These are phyloP conservation scores for Anarsia innoxiella DNA, from an alignment of 2,888 invertebrate genomes.

Conservation along the genomic window DNA sequence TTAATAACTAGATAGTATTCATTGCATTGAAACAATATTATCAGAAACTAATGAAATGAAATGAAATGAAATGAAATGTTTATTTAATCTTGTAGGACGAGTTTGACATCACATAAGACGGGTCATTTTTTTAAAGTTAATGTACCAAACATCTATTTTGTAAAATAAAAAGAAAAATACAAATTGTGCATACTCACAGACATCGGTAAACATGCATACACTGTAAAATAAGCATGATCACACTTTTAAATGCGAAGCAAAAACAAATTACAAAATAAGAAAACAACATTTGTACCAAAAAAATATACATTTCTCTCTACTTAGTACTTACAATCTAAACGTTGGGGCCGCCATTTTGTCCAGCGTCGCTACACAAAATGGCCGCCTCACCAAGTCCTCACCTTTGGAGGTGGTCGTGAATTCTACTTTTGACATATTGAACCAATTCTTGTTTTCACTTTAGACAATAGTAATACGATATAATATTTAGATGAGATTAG, in stretches of 20 bases:
- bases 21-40: slow-evolving; percentile 30
- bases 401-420: slow-evolving; percentile 38
- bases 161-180: slow-evolving; percentile 44
- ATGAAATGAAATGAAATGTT: too few species aligned
- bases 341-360: slow-evolving; percentile 55
- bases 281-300: slow-evolving; percentile 64
- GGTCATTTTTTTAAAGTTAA: too few species aligned
- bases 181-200: slow-evolving; percentile 73
- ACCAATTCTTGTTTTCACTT: slow-evolving; percentile 7
- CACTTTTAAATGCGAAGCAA: slow-evolving; percentile 71
- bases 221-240: slow-evolving; percentile 71
- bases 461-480: neutral
- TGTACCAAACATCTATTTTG: slow-evolving; percentile 48
- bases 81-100: too few species aligned
- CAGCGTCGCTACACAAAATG: slow-evolving; percentile 45
- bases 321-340: slow-evolving; percentile 63
- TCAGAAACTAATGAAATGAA: too few species aligned
- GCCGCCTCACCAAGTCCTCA: slow-evolving; percentile 43
- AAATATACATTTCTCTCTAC: slow-evolving; percentile 45
- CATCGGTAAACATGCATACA: slow-evolving; percentile 68
- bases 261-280: slow-evolving; percentile 48
- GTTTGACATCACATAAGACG: too few species aligned
- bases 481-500: slow-evolving; percentile 3
- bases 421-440: slow-evolving; percentile 29
- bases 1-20: slow-evolving; percentile 23